Base-by-base conservation (phyloP, 2,113 vertebrate species). In the Pelecanus crispus region DNA sequence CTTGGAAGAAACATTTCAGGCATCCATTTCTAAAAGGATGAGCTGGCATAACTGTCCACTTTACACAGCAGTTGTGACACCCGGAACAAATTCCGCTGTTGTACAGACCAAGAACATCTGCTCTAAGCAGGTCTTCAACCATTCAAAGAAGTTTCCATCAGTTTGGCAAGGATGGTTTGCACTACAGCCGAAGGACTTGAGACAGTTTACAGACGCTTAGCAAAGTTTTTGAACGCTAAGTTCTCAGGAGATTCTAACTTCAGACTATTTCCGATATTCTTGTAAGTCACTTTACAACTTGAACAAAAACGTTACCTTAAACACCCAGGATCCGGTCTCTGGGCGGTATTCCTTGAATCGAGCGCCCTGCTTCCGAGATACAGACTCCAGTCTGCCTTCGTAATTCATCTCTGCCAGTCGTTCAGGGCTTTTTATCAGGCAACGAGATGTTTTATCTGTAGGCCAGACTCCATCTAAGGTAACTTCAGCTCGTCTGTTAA, bases 381-480 rank as follows among this genome's bases (percentile, higher is more conserved):
- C 99, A 0, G 98, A 98, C 97, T 99, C 99, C 94, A 99, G 98
- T 4, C 99, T 97, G 2, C 98, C 98, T 80, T 99, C 99, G 3
- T 99, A 99, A 90, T 99, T 99, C 98, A 99, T 99, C 81, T 99
- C 99, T 0, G 90, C 66, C 94, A 99, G 98, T 1, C 99, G 98
- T 32, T 99, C 99, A 0, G 99, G 99, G 94, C 98, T 99, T 92
- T 99, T 98, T 87, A 99, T 99, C 97, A 99, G 98, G 89, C 97
- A 97, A 50, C 99, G 98, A 1, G 98, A 98, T 1, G 98, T 99
- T 96, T 99, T 99, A 79, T 99, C 99, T 2, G 98, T 99, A 4
- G 99, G 99, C 99, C 99, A 99, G 66, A 99, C 99, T 3, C 99
- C 99, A 19, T 99, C 99, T 81, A 99, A 94, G 0, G 99, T 99